Conservation (phyloP, 2,797 vertebrate species). For the Octomys mimax region DNA sequence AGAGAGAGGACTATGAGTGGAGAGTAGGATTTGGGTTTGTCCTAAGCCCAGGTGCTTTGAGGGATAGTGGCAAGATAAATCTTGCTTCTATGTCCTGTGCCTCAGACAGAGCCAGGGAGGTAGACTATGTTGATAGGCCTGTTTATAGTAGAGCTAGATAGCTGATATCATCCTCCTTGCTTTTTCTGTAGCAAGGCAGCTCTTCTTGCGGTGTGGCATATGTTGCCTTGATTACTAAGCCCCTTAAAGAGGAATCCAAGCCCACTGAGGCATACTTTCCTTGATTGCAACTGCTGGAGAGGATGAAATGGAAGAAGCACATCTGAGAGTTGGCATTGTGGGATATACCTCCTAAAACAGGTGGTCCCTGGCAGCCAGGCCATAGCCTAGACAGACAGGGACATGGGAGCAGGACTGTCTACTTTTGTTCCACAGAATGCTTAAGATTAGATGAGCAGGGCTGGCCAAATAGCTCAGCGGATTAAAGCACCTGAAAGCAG, state of each 20-base stretch:
- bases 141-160: not conserved
- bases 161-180: not conserved
- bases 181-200: constrained; percentile 20
- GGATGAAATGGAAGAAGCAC: constrained; percentile 48
- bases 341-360: not conserved
- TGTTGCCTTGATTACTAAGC: constrained; percentile 45
- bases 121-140: not conserved
- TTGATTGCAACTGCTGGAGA: not conserved
- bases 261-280: not conserved
- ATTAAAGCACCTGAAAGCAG: too few relatives aligned
- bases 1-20: not conserved
- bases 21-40: constrained; percentile 16
- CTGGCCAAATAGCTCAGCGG: too few relatives aligned
- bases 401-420: not conserved
- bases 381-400: not conserved
- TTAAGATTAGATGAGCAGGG: not conserved
- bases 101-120: constrained; percentile 4
- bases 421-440: not conserved
- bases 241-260: not conserved
- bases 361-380: not conserved
- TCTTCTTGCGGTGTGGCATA: not conserved
- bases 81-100: not conserved
- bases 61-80: not conserved
- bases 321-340: not conserved
- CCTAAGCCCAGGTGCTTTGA: not conserved